Percentiles rank a stretch among this genome's conserved stretches.
phyloP scores from a whole-genome alignment of 2,113 vertebrate genomes.

The Tetrax tetrax region DNA sequence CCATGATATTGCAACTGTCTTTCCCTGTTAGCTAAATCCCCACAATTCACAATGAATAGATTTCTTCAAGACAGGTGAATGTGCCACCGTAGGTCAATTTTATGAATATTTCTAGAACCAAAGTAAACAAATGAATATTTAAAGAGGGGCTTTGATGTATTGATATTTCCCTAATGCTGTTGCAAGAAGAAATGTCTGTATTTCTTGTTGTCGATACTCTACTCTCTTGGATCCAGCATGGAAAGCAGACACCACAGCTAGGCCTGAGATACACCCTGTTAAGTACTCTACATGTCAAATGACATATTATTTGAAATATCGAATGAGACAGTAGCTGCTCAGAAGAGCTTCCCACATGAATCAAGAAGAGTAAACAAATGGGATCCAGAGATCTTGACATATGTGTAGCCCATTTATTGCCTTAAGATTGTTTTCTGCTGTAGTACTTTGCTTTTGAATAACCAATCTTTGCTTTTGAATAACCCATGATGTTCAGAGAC shows the following conservation, averaged over 20 bases:
- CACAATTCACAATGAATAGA: neutral
- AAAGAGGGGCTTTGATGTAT: neutral
- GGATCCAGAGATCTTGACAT: neutral
- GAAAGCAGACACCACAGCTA: neutral
- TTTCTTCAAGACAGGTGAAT: neutral
- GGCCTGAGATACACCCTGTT: neutral
- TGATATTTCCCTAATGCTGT: neutral
- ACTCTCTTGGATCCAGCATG: neutral
- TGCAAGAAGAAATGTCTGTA: neutral
- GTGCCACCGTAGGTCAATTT: neutral
- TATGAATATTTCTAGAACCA: neutral
- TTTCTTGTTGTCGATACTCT: neutral
- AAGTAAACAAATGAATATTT: conserved; percentile 4
- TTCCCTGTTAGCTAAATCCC: neutral
- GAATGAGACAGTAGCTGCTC: neutral
- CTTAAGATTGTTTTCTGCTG: neutral
- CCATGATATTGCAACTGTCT: neutral
- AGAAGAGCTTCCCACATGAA: neutral
- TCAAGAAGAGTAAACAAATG: neutral
- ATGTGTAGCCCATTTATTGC: neutral
- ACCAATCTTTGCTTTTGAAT: neutral
- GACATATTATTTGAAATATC: neutral
- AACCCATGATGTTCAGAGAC: neutral
- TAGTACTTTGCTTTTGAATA: neutral
- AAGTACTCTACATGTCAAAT: neutral